These are phyloP conservation scores for Varecia variegata DNA, from an alignment of 2,797 vertebrate species.

Conservation along the genomic window DNA sequence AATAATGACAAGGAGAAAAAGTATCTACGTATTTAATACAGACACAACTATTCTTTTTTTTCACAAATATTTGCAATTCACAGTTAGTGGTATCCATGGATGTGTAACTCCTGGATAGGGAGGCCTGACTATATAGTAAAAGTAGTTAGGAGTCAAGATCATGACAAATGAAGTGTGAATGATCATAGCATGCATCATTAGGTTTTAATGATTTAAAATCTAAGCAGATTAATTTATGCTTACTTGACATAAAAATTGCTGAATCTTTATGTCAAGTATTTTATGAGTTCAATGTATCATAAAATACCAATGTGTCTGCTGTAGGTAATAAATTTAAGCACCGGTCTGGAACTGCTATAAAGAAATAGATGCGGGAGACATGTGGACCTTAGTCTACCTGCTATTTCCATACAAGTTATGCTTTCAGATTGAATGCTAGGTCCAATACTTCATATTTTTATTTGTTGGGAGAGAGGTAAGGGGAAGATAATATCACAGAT, in stretches of 20 bases:
- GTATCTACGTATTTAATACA: no score
- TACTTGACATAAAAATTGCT: not conserved
- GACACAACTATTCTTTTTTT: no score
- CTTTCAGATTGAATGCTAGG: not conserved
- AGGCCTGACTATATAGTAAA: conserved; percentile 1
- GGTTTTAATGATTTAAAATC: conserved; percentile 1
- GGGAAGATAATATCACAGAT: not conserved
- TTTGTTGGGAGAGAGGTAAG: not conserved
- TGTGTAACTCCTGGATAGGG: not conserved
- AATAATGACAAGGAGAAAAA: not conserved
- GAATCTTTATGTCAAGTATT: not conserved
- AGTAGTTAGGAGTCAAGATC: not conserved
- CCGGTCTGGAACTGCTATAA: not conserved
- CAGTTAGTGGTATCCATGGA: no score
- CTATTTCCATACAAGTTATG: not conserved
- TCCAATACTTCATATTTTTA: not conserved
- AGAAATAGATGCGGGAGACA: not conserved
- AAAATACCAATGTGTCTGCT: not conserved
- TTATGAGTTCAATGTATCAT: not conserved
- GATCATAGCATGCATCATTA: not conserved
- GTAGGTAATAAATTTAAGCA: not conserved
- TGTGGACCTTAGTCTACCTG: not conserved
- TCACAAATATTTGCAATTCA: no score
- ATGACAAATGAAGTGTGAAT: not conserved
- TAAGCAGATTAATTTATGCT: not conserved